Evolutionary conservation across 2,888 invertebrate species (phyloP).

Genomic region (Cylindroiulus punctatus): DNA sequence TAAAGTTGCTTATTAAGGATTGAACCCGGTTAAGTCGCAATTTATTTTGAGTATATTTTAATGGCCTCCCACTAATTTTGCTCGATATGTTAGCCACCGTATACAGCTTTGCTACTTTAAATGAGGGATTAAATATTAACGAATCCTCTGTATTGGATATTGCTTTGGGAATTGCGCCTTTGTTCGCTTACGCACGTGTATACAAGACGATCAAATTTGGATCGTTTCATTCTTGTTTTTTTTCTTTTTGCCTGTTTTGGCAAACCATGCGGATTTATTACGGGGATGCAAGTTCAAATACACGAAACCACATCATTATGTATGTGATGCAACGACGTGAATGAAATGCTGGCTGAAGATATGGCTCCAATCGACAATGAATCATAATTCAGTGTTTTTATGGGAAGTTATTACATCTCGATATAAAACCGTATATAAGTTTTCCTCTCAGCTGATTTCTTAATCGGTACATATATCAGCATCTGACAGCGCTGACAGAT

Average conservation of each 20-base stretch:
- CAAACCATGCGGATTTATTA: neutral
- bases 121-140: slow-evolving; percentile 28
- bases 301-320: slow-evolving; percentile 7
- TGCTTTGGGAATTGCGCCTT: slow-evolving; percentile 1
- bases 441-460: slow-evolving; percentile 13
- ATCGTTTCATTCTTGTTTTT: neutral
- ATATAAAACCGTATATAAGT: slow-evolving; percentile 23
- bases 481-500: slow-evolving; percentile 25
- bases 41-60: neutral
- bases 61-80: neutral
- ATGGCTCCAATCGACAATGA: slow-evolving; percentile 6
- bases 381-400: slow-evolving; percentile 41
- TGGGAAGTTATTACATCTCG: slow-evolving; percentile 29
- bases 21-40: neutral
- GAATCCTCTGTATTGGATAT: neutral
- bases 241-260: neutral
- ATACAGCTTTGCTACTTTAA: neutral
- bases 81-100: neutral
- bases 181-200: neutral
- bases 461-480: slow-evolving; percentile 38
- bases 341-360: neutral
- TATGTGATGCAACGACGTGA: neutral
- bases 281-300: neutral
- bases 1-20: no score
- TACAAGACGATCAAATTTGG: neutral